phyloP scores from a whole-genome alignment of 2,113 vertebrate species.

The Pungitius pungitius region DNA sequence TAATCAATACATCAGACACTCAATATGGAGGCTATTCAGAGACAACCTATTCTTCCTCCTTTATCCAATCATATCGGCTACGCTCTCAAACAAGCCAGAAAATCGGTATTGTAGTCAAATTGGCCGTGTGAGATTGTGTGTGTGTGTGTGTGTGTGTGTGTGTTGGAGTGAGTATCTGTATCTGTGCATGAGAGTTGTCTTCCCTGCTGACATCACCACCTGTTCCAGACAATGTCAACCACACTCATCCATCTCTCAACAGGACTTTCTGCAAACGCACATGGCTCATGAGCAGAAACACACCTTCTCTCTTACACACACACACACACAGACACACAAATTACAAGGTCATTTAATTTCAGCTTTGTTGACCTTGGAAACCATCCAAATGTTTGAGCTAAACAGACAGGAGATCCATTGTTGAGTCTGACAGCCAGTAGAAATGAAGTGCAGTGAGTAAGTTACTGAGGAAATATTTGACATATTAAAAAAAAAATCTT shows the following conservation, averaged over 20 bases:
- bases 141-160: conserved; percentile 30
- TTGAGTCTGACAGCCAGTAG: background rate
- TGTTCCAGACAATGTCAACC: conserved; percentile 82
- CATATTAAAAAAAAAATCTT: background rate
- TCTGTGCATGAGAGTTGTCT: conserved; percentile 41
- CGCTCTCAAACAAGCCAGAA: conserved; percentile 65
- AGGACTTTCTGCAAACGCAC: conserved; percentile 61
- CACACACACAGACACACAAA: conserved; percentile 27
- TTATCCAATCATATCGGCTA: conserved; percentile 42
- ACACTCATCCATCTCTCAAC: conserved; percentile 82
- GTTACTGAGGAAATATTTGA: background rate
- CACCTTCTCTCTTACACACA: background rate
- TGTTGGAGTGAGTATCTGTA: conserved; percentile 26
- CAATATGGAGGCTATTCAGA: conserved; percentile 54
- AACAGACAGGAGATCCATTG: background rate
- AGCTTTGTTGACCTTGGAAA: background rate
- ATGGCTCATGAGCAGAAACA: conserved; percentile 13
- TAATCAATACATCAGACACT: conserved; percentile 68
- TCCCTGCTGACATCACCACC: conserved; percentile 83
- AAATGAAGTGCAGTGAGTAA: background rate
- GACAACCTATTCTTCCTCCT: conserved; percentile 51
- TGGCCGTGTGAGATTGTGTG: conserved; percentile 27
- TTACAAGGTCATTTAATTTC: conserved; percentile 45
- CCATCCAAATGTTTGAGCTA: background rate
- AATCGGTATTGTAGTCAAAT: conserved; percentile 56